Conservation (phyloP, 2,113 vertebrate genomes). For the Rissa tridactyla region DNA sequence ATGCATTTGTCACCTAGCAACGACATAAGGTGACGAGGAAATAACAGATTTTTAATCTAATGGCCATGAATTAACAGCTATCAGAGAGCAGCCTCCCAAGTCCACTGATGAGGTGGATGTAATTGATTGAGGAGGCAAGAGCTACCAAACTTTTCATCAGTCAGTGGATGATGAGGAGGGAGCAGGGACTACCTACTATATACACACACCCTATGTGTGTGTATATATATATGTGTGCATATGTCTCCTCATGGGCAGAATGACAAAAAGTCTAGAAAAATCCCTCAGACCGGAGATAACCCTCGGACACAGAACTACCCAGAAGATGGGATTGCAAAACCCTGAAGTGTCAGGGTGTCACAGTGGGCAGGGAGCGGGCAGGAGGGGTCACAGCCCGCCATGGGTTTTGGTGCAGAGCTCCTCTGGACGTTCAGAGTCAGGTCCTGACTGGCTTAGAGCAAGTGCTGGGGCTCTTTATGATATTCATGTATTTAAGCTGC, state of each 20-base stretch:
- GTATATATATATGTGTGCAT: not conserved
- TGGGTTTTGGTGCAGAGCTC: not conserved
- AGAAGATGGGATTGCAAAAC: not conserved
- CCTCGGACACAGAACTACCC: rapidly evolving
- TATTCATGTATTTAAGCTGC: not conserved
- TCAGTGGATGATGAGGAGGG: not conserved
- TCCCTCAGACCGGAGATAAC: not conserved
- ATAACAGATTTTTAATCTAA: slow-evolving; percentile 29
- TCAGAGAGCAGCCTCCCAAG: not conserved
- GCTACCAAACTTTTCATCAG: not conserved
- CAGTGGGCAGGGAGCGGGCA: not conserved
- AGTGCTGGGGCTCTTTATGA: not conserved
- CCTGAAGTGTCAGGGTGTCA: rapidly evolving
- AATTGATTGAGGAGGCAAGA: not conserved
- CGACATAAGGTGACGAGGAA: slow-evolving; percentile 11
- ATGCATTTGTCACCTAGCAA: slow-evolving; percentile 65
- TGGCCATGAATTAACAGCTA: not conserved
- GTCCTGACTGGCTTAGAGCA: not conserved
- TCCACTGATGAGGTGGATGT: not conserved
- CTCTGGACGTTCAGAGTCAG: not conserved
- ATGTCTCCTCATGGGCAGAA: rapidly evolving
- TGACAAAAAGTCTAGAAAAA: not conserved
- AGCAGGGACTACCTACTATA: not conserved
- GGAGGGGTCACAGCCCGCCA: rapidly evolving
- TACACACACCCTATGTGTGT: too few relatives aligned